Evolutionary conservation across 2,888 invertebrate genomes (phyloP).

Genomic region (Globia sparganii): DNA sequence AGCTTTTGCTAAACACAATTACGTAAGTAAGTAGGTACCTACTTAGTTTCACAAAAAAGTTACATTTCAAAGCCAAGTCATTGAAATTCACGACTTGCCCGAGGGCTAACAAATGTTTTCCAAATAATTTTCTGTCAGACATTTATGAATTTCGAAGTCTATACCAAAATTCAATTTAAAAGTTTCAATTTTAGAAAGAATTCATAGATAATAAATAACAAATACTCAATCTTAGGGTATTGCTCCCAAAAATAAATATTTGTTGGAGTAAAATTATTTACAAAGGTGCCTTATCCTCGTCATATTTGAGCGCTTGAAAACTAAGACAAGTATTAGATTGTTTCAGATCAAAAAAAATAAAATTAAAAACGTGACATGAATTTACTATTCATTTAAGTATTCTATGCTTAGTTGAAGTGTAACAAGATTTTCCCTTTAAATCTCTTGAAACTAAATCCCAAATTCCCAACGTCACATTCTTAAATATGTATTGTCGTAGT

Average conservation of each 20-base stretch:
- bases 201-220: constrained; percentile 11
- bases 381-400: neutral
- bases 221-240: constrained; percentile 20
- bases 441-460: neutral
- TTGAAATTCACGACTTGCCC: neutral
- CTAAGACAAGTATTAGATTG: constrained; percentile 8
- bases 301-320: constrained; percentile 28
- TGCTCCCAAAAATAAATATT: constrained; percentile 27
- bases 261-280: constrained; percentile 24
- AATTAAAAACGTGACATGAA: constrained; percentile 47
- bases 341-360: too few relatives aligned
- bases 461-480: neutral
- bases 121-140: constrained; percentile 11
- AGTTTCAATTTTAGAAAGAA: neutral
- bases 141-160: constrained; percentile 31
- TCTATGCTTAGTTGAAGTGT: neutral
- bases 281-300: constrained; percentile 29
- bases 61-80: constrained; percentile 9
- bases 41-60: neutral
- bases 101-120: constrained; percentile 19
- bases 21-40: neutral
- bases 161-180: constrained; percentile 25
- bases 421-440: neutral
- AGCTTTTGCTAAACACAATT: neutral
- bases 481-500: neutral